Base-by-base conservation (phyloP, 2,888 invertebrate species). In the Shargacucullia verbasci region DNA sequence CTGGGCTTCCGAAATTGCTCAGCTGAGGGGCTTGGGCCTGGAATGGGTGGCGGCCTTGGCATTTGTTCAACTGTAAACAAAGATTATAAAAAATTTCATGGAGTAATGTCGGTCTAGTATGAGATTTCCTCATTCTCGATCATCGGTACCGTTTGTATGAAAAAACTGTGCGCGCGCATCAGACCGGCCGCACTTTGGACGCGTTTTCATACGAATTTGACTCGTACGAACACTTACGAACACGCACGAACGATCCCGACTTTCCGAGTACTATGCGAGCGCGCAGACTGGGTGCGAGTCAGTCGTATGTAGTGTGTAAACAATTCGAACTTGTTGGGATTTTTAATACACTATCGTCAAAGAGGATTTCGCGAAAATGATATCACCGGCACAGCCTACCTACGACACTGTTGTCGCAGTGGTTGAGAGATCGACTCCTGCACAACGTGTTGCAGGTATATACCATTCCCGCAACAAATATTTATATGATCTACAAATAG, bases 261-360 rank as follows among this genome's bases (percentile, higher is more conserved):
- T 11, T 38, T 46, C 40, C 11, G 20, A 41, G 46, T 46, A 43
- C 41, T 52, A 41, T 35, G 46, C 25, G n/a, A 53, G 40, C 33
- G 37, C 52, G n/a, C 44, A 44, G 3, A 39, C 39, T 44, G 44
- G 11, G 38, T 27, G 52, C 43, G 46, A 47, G 48, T 46, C 47
- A 55, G 58, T 66, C 66, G 59, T 55, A 37, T 60, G 41, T 44
- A 41, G 54, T 57, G 47, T 49, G 46, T 33, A 44, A 47, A 11
- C 50, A 37, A 40, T 45, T 13, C 43, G 41, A 48, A 56, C 48
- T 57, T 49, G 39, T 45, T 57, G 27, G 45, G 25, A 37, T 48
- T 37, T n/a, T n/a, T n/a, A n/a, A n/a, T n/a, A n/a, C n/a, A n/a
- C n/a, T n/a, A n/a, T n/a, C n/a, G n/a, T n/a, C n/a, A n/a, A n/a